Evolutionary conservation across 1,140 invertebrate species (phyloP), one percentile per base, ranked within the genome.

Genomic region (Rhysida immarginata): DNA sequence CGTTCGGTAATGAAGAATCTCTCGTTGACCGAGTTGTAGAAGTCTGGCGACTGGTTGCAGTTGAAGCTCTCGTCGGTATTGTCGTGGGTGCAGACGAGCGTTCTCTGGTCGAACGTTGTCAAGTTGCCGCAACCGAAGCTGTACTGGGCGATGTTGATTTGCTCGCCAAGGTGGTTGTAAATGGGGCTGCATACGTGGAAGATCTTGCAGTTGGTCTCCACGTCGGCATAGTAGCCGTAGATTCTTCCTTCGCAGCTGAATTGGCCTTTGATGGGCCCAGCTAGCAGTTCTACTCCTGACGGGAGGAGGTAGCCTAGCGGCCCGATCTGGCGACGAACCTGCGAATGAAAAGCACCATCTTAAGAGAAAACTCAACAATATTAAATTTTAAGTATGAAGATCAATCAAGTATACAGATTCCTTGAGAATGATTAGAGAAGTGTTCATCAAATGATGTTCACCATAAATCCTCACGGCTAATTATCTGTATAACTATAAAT

Each of bases 211-310:
- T 63, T 56, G 2, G 63, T 64, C 26, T 65, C 63, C 1, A 62
- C 52, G 50, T 68, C 66, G 46, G 66, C 65, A 51, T 67, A 68
- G 54, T 64, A 68, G 20, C 67, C 67, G 53, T 66, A 66, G 13
- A 55, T 42, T 42, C 59, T 54, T 2, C 63, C 60, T 3, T 65
- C 62, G 58, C 68, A 69, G 44, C 54, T 59, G 59, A 69, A 66
- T 44, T 56, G 62, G 42, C 60, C 60, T 41, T 60, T 58, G 26
- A 65, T 53, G 24, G 56, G 42, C 2, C 53, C 55, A 1, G 65
- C 58, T 16, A 64, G 52, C 18, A 60, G 52, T 43, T 65, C 63
- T 1, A 53, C 61, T 3, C 63, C 63, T 8, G n/a, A n/a, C n/a
- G n/a, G n/a, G n/a, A n/a, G n/a, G n/a, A n/a, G n/a, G n/a, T n/a